These are phyloP conservation scores for Drosophila sordidula DNA, from an alignment of 2,888 invertebrate genomes.

Conservation along the genomic window DNA sequence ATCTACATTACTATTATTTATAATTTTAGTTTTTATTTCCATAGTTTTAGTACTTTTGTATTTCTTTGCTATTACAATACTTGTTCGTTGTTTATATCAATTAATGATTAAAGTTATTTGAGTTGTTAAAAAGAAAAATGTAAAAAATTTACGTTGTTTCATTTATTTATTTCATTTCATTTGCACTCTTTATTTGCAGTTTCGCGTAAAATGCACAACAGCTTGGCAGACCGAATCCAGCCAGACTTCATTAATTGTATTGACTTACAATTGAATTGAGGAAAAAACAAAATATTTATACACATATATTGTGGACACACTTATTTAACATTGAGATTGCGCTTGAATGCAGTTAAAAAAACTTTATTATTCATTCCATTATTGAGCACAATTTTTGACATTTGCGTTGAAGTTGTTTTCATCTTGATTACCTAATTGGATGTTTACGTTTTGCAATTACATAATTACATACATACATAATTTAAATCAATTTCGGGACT, in stretches of 20 bases:
- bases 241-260: slow-evolving; percentile 40
- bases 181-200: slow-evolving; percentile 61
- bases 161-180: slow-evolving; percentile 28
- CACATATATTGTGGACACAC: background rate
- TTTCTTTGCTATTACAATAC: slow-evolving; percentile 15
- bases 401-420: slow-evolving; percentile 36
- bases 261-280: slow-evolving; percentile 38
- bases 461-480: slow-evolving; percentile 46
- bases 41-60: slow-evolving; percentile 29
- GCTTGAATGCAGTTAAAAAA: slow-evolving; percentile 18
- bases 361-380: slow-evolving; percentile 35
- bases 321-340: slow-evolving; percentile 21
- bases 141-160: slow-evolving; percentile 20
- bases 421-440: slow-evolving; percentile 41
- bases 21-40: slow-evolving; percentile 8
- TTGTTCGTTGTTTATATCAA: slow-evolving; percentile 32
- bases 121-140: slow-evolving; percentile 25
- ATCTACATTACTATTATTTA: slow-evolving; percentile 1
- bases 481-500: slow-evolving; percentile 78
- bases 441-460: slow-evolving; percentile 61
- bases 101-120: slow-evolving; percentile 31
- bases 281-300: background rate
- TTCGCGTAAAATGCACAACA: slow-evolving; percentile 61
- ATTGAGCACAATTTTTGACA: slow-evolving; percentile 17
- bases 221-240: slow-evolving; percentile 63